Evolutionary conservation across 2,113 vertebrate genomes (phyloP), one percentile per base, ranked within the genome.

Genomic region (Meriones unguiculatus): DNA sequence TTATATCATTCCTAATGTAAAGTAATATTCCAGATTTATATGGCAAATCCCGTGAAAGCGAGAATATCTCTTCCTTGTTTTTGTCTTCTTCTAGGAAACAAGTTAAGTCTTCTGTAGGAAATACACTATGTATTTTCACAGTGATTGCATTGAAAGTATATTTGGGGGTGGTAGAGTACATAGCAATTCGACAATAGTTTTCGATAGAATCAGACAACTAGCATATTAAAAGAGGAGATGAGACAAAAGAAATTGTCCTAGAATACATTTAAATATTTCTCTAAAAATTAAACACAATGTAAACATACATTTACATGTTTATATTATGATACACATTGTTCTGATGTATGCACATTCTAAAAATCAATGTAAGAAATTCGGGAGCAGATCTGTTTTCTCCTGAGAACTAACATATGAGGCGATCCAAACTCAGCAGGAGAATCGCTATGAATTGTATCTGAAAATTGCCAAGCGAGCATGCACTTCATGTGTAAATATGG

Each of bases 381-480:
- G 38, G 54, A 78, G 11, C 62, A 75, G 35, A 77, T 77, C 52
- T 86, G 89, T 64, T 87, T 81, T 89, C 72, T 76, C 9, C 20
- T 80, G 76, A 89, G 80, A 82, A 82, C 62, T 70, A 87, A 87
- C 10, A 67, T 32, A 75, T 46, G 32, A 25, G 50, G 8, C 24
- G 18, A 72, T 87, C 50, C 50, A 57, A 73, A 80, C 38, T 73
- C 70, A 88, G 82, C 17, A 88, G 32, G 28, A 87, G 25, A 67
- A 59, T 81, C 30, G 2, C 70, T 52, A 24, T 65, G 86, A 88
- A 88, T 62, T 85, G 14, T 89, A 89, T 82, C 92, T 89, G 64
- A 75, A 93, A 97, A 95, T n/a, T 77, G 38, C n/a, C 64, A 78
- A 87, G 87, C 75, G 35, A 95, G 77, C 10, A 41, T 67, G 24